Evolutionary conservation across 2,113 vertebrate genomes (phyloP).

Genomic region (Sardina pilchardus): DNA sequence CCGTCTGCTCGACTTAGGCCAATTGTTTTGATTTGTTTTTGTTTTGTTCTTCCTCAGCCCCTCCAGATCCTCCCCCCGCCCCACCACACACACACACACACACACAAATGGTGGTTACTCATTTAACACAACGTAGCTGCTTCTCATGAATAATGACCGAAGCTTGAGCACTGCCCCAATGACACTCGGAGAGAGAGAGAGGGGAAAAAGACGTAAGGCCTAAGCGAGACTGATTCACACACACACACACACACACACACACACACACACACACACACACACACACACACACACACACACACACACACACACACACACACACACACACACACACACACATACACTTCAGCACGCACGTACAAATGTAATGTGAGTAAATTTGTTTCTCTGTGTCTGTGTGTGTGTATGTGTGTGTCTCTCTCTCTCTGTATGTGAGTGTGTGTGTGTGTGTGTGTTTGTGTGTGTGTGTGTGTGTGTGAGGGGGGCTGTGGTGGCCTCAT

Average conservation of each 20-base stretch:
- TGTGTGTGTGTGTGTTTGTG: not conserved
- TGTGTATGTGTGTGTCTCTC: not conserved
- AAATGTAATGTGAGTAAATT: not conserved
- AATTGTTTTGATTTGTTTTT: constrained; percentile 4
- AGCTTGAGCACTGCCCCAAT: not conserved
- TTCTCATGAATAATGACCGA: not conserved
- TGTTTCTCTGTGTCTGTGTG: not conserved
- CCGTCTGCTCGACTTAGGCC: not conserved
- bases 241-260: not conserved
- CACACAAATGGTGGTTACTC: not conserved
- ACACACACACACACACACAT: not conserved
- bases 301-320: not conserved
- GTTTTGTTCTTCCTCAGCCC: not conserved
- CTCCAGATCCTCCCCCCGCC: not conserved
- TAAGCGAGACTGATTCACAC: not conserved
- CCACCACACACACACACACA: not conserved
- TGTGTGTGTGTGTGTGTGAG: not conserved
- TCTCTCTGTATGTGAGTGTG: not conserved
- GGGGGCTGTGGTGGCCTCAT: constrained; percentile 54
- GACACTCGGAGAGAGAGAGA: not conserved
- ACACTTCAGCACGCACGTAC: not conserved
- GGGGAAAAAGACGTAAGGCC: not conserved
- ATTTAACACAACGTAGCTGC: not conserved
- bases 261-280: not conserved
- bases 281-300: not conserved